These are phyloP conservation scores for Eclectus roratus DNA, from an alignment of 2,113 vertebrate genomes.

Conservation along the genomic window DNA sequence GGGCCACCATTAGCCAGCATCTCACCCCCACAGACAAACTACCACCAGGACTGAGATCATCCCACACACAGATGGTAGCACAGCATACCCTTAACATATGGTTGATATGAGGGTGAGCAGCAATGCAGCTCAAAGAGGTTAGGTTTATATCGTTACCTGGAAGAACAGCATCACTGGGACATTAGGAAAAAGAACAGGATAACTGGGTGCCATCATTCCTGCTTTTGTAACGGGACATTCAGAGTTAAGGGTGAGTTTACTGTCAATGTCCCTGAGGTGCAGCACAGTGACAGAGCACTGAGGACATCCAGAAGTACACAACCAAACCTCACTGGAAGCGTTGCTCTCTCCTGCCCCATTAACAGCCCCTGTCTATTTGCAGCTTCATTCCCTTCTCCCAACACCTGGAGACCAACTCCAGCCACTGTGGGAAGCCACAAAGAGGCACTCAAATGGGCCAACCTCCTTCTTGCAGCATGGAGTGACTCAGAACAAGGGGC, in stretches of 20 bases:
- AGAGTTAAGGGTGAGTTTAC: not conserved
- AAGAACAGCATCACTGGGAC: not conserved
- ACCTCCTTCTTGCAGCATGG: not conserved
- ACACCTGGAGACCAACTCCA: not conserved
- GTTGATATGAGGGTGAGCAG: not conserved
- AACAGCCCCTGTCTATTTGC: not conserved
- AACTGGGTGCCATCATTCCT: not conserved
- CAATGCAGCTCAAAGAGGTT: not conserved
- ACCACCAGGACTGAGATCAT: not conserved
- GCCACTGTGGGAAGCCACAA: not conserved
- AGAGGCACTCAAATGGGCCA: not conserved
- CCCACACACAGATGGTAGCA: accelerated
- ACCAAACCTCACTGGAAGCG: not conserved
- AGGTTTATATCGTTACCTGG: not conserved
- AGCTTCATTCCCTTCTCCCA: not conserved
- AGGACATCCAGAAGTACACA: not conserved
- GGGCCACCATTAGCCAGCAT: not conserved
- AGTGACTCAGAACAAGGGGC: not conserved
- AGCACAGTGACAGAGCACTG: not conserved
- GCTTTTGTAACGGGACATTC: not conserved
- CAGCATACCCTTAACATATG: not conserved
- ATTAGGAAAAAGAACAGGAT: not conserved
- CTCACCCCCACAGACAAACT: not conserved
- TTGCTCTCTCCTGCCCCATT: not conserved
- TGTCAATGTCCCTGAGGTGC: not conserved